phyloP scores from a whole-genome alignment of 2,113 vertebrate genomes.

The Siniperca knerii region DNA sequence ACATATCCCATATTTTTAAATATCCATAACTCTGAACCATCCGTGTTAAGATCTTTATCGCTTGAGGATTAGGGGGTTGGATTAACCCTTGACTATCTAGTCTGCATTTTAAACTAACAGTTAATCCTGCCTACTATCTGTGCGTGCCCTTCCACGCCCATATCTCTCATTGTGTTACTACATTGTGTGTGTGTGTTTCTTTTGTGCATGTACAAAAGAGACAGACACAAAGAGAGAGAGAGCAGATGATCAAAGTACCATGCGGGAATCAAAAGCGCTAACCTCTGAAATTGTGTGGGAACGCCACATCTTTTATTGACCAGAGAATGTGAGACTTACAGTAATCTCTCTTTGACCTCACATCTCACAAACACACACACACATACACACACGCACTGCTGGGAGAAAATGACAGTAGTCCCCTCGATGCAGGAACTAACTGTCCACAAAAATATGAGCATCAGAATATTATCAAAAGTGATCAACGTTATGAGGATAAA shows the following conservation, averaged over 20 bases:
- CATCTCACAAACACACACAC: neutral
- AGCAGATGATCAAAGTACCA: slow-evolving; percentile 1
- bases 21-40: slow-evolving; percentile 59
- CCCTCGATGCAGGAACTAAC: neutral
- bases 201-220: neutral
- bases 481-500: too few relatives aligned
- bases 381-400: slow-evolving; percentile 4
- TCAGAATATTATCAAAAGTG: too few relatives aligned
- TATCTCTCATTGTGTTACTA: slow-evolving; percentile 12
- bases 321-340: slow-evolving; percentile 24
- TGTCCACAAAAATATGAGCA: too few relatives aligned
- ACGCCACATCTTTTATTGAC: slow-evolving; percentile 31
- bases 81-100: slow-evolving; percentile 65
- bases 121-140: slow-evolving; percentile 52
- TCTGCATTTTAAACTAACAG: slow-evolving; percentile 49
- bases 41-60: slow-evolving; percentile 70
- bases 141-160: slow-evolving; percentile 39
- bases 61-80: slow-evolving; percentile 61
- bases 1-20: slow-evolving; percentile 66
- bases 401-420: slow-evolving; percentile 11
- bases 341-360: slow-evolving; percentile 53
- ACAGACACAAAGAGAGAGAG: neutral
- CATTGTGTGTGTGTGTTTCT: slow-evolving; percentile 8
- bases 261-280: neutral
- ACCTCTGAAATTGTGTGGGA: slow-evolving; percentile 42